Base-by-base conservation (phyloP, 2,113 vertebrate genomes). In the Corythornis vintsioides region DNA sequence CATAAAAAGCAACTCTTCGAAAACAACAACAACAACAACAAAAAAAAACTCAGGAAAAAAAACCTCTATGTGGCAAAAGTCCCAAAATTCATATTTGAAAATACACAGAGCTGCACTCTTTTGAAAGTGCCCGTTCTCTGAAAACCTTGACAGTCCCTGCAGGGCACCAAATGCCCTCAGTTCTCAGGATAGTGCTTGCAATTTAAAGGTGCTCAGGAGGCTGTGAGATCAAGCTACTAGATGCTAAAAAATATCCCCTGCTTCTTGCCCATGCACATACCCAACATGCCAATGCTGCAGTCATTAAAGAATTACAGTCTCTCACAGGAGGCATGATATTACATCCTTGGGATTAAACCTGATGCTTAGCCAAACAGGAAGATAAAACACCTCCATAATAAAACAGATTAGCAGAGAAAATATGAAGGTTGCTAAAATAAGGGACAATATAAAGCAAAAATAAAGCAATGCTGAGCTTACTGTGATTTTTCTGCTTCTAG, bases 81-180 rank as follows among this genome's bases (percentile, higher is more conserved):
- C 88, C 92, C 84, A 55, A 95, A 94, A 96, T 90, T 89, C 76
- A 85, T 95, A 91, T 88, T 87, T 91, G 83, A 92, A 93, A 95
- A 79, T 84, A 75, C 93, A 95, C 70, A 91, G 76, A 84, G 64
- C 64, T 72, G 56, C 60, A 71, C 70, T 89, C 91, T 92, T 86
- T 78, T 63, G 25, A 43, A 89, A 94, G 79, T 26, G 52, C 82
- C 83, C 76, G 61, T 89, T 86, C 83, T 78, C 81, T 79, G 84
- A 94, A 92, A 96, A 71, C 88, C 73, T 90, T 92, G 92, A 87
- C 84, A 96, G 73, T 29, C 79, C 79, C 67, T 79, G 63, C 43
- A 80, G 83, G 80, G 47, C 86, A 87, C 66, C 13, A 7, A 88
- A 76, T 75, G 87, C 75, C 86, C 73, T 94, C 73, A 74, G 91